Evolutionary conservation across 2,888 invertebrate species (phyloP), one percentile per base, ranked within the genome.

Genomic region (Drosophila gaucha): DNA sequence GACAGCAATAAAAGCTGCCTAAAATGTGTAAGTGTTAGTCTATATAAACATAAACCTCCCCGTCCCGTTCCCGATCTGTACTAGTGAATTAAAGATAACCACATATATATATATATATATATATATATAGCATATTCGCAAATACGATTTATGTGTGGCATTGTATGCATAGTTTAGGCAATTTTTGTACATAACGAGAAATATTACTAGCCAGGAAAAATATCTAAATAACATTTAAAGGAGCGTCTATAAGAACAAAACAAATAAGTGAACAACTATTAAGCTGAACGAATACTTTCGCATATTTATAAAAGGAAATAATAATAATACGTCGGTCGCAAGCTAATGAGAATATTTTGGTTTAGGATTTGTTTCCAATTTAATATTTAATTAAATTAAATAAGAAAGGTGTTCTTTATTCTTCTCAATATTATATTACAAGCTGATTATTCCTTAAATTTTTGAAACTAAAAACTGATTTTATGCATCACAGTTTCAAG

Each of bases 131-230:
- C 16, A 41, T 26, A 41, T 24, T 41, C 41, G 14, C 31, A 57
- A 26, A 50, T 28, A 44, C 4, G 28, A 44, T 18, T 28, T 44
- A 44, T 44, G 20, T 39, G 57, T 67, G 63, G 41, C 52, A 57
- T 63, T 60, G 58, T 68, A 74, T 47, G 59, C 62, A 65, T 75
- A 74, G 74, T 52, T 65, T 86, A 87, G 83, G 65, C 43, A 87
- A 83, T 82, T 77, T 46, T 71, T 84, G 86, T 84, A 88, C 26
- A 82, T 85, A 84, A 67, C 68, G 60, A 73, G 24, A 4, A 4
- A 41, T 24, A 41, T 26, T 10, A 41, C 14, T 82, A 72, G 57
- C 71, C 38, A 46, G 46, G 66, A 18, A 50, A 46, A 50, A 62
- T 35, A 50, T 56, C 62, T 60, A 38, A 73, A 44, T 10, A 41